Conservation (phyloP, 2,888 invertebrate genomes). For the Alloplasta piceator region DNA sequence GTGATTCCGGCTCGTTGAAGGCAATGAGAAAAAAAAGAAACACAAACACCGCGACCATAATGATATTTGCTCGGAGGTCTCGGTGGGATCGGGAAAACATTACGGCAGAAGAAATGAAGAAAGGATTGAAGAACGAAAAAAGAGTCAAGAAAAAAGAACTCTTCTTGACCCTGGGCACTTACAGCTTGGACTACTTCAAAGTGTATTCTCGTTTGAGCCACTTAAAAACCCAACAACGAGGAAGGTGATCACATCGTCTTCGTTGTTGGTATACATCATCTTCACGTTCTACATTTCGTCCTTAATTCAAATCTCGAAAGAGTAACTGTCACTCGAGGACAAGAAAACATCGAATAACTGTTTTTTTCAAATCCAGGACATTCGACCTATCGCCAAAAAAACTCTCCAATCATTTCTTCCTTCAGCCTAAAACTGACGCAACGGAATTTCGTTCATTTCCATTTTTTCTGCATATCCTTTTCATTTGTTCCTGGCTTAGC, state of each 20-base stretch:
- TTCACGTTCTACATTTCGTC: constrained; percentile 1
- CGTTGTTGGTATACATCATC: constrained; percentile 7
- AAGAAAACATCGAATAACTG: not conserved
- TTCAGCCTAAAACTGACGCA: not conserved
- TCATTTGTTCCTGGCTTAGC: no score
- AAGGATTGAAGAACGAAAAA: constrained; percentile 1
- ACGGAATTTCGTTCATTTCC: not conserved
- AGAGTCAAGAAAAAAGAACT: not conserved
- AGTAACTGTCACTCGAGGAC: constrained; percentile 25
- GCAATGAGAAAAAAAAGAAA: constrained; percentile 21
- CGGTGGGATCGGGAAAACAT: constrained; percentile 6
- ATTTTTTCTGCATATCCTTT: no score
- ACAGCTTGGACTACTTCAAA: not conserved
- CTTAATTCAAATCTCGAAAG: constrained; percentile 2
- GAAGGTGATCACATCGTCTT: constrained; percentile 10
- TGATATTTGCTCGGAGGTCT: constrained; percentile 10
- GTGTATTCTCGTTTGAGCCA: constrained; percentile 21
- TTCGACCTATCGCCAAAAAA: not conserved
- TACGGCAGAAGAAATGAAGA: constrained; percentile 6
- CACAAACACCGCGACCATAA: not conserved
- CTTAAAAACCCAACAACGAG: constrained; percentile 17
- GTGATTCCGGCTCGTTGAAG: not conserved
- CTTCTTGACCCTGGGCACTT: not conserved
- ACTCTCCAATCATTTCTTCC: not conserved
- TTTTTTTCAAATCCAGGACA: not conserved